These are phyloP conservation scores for Kryptolebias ocellatus DNA, from an alignment of 2,797 vertebrate genomes.

Conservation along the genomic window DNA sequence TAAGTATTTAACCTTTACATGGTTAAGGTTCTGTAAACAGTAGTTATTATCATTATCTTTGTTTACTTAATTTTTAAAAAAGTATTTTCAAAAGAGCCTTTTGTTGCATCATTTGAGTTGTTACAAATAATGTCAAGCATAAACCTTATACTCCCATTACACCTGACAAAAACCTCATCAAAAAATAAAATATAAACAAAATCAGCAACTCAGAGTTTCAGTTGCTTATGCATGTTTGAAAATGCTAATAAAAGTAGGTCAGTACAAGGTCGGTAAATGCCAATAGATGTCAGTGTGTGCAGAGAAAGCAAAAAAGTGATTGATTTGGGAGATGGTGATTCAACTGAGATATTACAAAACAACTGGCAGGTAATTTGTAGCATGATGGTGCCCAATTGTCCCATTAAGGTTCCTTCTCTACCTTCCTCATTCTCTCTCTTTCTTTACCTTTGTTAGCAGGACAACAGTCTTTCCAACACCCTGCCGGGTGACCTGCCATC, in stretches of 20 bases:
- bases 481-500: slow-evolving; percentile 67
- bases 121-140: neutral
- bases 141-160: neutral
- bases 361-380: slow-evolving; percentile 81
- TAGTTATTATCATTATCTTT: neutral
- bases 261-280: neutral
- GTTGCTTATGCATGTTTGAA: slow-evolving; percentile 1
- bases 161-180: slow-evolving; percentile 7
- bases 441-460: slow-evolving; percentile 56
- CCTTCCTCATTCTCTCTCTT: slow-evolving; percentile 16
- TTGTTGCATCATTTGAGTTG: neutral
- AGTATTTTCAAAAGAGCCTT: neutral
- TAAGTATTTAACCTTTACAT: neutral
- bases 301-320: slow-evolving; percentile 27
- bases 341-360: slow-evolving; percentile 71
- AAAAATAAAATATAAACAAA: slow-evolving; percentile 51
- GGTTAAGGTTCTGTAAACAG: neutral
- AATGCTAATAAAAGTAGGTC: neutral
- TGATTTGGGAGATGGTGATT: slow-evolving; percentile 56
- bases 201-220: slow-evolving; percentile 55
- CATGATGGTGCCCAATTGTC: slow-evolving; percentile 71
- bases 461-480: slow-evolving; percentile 54
- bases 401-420: slow-evolving; percentile 50
- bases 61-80: neutral
- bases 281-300: neutral